Evolutionary conservation across 2,888 invertebrate species (phyloP).

Genomic region (Drosophila fulvimacula): DNA sequence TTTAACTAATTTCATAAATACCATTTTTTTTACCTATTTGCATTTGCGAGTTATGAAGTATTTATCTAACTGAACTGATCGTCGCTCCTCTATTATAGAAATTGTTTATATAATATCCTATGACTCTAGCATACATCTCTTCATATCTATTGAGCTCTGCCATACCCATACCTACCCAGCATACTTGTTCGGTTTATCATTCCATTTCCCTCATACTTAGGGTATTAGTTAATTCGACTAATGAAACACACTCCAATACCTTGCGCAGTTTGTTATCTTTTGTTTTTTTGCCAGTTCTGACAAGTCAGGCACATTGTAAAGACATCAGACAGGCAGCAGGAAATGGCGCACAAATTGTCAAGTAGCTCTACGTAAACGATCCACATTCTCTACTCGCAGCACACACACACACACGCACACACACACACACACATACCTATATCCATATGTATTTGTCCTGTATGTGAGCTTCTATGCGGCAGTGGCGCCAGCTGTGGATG

Average conservation of each 20-base stretch:
- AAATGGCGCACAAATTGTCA: slow-evolving; percentile 59
- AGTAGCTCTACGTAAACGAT: slow-evolving; percentile 43
- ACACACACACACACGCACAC: neutral
- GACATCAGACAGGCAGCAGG: slow-evolving; percentile 40
- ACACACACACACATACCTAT: neutral
- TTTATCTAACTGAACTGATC: too few species aligned
- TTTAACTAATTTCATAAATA: too few species aligned
- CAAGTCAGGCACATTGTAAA: slow-evolving; percentile 21
- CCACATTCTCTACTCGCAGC: slow-evolving; percentile 31
- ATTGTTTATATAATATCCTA: too few species aligned
- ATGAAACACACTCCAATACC: neutral
- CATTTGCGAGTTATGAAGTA: too few species aligned
- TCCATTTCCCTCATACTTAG: slow-evolving; percentile 7
- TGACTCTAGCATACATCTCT: too few species aligned
- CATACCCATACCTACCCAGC: too few species aligned
- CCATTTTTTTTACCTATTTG: too few species aligned
- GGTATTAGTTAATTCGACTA: slow-evolving; percentile 10
- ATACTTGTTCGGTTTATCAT: neutral
- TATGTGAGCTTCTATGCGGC: slow-evolving; percentile 39
- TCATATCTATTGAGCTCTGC: too few species aligned
- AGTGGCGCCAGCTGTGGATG: slow-evolving; percentile 58
- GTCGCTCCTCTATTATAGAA: too few species aligned
- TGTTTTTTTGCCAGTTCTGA: slow-evolving; percentile 8
- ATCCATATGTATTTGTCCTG: neutral
- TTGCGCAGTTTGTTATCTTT: neutral